Evolutionary conservation across 2,888 invertebrate genomes (phyloP), one percentile per base, ranked within the genome.

Genomic region (Nysson spinosus): DNA sequence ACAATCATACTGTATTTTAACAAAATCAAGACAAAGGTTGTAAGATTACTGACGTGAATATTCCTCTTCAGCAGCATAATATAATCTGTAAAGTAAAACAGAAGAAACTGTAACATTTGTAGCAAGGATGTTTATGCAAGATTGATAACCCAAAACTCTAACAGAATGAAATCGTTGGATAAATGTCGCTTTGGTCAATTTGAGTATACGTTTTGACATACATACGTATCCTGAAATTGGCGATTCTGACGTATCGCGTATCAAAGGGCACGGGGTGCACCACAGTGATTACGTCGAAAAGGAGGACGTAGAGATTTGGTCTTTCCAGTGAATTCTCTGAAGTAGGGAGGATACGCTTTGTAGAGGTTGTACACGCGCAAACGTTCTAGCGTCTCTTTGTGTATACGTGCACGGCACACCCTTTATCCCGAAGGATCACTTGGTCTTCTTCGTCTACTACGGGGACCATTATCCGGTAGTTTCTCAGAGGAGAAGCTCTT

Each of bases 341-440:
- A 60, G 51, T 40, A 42, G 50, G 57, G 47, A 51, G 56, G 57
- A 58, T 46, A 54, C 58, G 67, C 74, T 72, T 72, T 72, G 72
- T 72, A 51, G 63, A 32, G 47, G 47, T 11, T 50, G 62, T 75
- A 68, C 73, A 62, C 69, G 69, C 69, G 62, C 72, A 47, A 64
- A 52, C 50, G 71, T 37, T n/a, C n/a, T 56, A 49, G 73, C 57
- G 71, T 63, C 37, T 65, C 67, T 76, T 72, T 70, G 73, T 71
- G 56, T 65, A 63, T 69, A 64, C 67, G 75, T 64, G 63, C 58
- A 64, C 64, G 57, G 71, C 66, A 74, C 76, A 77, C 78, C 78
- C 79, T 78, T 79, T 78, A 77, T 78, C 78, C 78, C 69, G 69
- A 64, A 77, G 76, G 79, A 81, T 79, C 80, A 73, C 77, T 76